Evolutionary conservation across 2,888 invertebrate genomes (phyloP), one percentile per base, ranked within the genome.

Genomic region (Calliopum simillimum): DNA sequence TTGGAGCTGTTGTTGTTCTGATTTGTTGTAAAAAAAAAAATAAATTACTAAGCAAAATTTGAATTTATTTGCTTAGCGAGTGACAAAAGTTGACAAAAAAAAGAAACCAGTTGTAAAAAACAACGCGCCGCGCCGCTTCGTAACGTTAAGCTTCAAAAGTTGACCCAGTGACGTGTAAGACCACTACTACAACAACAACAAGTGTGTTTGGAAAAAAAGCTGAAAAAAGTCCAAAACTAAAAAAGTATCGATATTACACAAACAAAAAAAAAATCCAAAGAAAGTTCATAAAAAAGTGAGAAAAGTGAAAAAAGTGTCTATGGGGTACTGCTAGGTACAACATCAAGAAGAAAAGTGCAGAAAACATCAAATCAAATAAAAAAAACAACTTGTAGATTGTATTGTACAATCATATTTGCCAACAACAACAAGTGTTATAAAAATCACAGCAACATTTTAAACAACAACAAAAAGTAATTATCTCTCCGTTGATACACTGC

Each of bases 351-450:
- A 59, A 16, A n/a, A n/a, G 73, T 74, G 64, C 66, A 76, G 79
- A 79, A 41, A 71, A 72, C 61, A n/a, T n/a, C n/a, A 74, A 73
- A 62, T 62, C 71, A 71, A 68, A 53, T 56, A 49, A 19, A 62
- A 66, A 63, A 71, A 75, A 71, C 51, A 69, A 71, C 79, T 77
- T 75, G 68, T n/a, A n/a, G n/a, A n/a, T n/a, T n/a, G n/a, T n/a
- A n/a, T n/a, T n/a, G n/a, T 69, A 69, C 70, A 74, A 58, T n/a
- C 44, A 46, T 23, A 47, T 16, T 43, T 13, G 62, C 33, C 51
- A 64, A 43, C 53, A 53, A 25, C 55, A 23, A 14, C n/a, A n/a
- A n/a, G n/a, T n/a, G 33, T 33, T 5, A 5, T 33, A 33, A 33
- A 33, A 6, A 6, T 5, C 8, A 8, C 33, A 33, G 1, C 8